phyloP scores from a whole-genome alignment of 2,888 invertebrate species.

The Meganola albula region DNA sequence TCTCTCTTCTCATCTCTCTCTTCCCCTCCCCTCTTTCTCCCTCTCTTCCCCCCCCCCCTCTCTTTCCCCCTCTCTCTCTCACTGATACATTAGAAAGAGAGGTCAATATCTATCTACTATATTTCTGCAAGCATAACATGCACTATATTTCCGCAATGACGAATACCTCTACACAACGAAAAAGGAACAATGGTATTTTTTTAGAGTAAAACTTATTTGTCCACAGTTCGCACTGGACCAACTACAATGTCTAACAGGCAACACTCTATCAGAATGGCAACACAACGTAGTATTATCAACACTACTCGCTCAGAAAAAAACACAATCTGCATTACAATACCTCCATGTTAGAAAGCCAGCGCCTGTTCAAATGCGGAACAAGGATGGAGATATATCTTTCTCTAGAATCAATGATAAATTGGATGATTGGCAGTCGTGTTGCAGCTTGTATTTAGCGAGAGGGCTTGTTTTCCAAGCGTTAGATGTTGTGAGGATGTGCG shows the following conservation, averaged over 20 bases:
- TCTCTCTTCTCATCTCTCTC: too few relatives aligned
- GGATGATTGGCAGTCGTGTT: constrained; percentile 72
- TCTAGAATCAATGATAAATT: constrained; percentile 43
- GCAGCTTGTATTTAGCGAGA: constrained; percentile 80
- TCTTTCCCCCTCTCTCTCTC: too few relatives aligned
- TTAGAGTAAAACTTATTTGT: too few relatives aligned
- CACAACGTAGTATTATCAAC: constrained; percentile 83
- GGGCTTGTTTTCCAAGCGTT: constrained; percentile 82
- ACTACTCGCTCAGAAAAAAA: constrained; percentile 81
- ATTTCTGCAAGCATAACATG: too few relatives aligned
- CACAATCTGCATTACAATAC: constrained; percentile 84
- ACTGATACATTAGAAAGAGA: too few relatives aligned
- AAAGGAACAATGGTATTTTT: too few relatives aligned
- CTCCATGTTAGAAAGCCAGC: constrained; percentile 79
- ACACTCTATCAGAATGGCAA: constrained; percentile 82
- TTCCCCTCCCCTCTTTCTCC: too few relatives aligned
- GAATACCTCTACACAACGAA: too few relatives aligned
- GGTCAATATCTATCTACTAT: too few relatives aligned
- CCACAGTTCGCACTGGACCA: constrained; percentile 80
- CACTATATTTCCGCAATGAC: too few relatives aligned
- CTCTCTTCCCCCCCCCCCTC: too few relatives aligned
- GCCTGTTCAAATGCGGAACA: constrained; percentile 61
- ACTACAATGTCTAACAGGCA: constrained; percentile 79
- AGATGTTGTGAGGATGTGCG: constrained; percentile 78
- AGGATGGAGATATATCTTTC: constrained; percentile 23